A percentile compares a stretch with the other conserved stretches of the same genome.
Evolutionary conservation across 2,797 vertebrate species (phyloP).

Genomic region (Limosa lapponica): DNA sequence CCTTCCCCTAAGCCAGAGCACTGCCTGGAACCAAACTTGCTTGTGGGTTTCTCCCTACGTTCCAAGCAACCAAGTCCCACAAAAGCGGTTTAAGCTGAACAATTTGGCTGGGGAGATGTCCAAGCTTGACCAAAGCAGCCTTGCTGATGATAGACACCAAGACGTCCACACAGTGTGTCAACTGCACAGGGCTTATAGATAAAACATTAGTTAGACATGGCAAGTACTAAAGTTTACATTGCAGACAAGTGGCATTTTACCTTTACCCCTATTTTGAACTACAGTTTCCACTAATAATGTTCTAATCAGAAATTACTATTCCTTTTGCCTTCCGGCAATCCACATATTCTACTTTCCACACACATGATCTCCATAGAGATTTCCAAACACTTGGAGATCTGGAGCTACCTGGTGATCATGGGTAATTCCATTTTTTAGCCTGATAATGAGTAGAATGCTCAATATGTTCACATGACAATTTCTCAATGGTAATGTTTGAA

Average conservation of each 20-base stretch:
- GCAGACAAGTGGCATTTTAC: not conserved
- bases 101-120: not conserved
- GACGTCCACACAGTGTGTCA: accelerated
- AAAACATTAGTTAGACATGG: not conserved
- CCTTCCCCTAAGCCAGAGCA: not conserved
- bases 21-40: not conserved
- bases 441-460: not conserved
- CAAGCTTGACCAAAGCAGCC: not conserved
- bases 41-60: not conserved
- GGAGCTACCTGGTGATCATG: not conserved
- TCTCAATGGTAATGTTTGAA: not conserved
- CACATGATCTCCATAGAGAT: not conserved
- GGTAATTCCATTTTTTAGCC: not conserved
- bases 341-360: not conserved
- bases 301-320: not conserved
- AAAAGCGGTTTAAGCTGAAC: not conserved
- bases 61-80: not conserved
- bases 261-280: not conserved
- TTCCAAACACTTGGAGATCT: not conserved
- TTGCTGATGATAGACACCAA: not conserved
- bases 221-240: not conserved
- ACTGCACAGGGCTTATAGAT: not conserved
- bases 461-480: not conserved
- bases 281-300: not conserved
- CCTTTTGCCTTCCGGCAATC: not conserved